Evolutionary conservation across 2,888 invertebrate genomes (phyloP).

Genomic region (Cryptophagus acutangulus): DNA sequence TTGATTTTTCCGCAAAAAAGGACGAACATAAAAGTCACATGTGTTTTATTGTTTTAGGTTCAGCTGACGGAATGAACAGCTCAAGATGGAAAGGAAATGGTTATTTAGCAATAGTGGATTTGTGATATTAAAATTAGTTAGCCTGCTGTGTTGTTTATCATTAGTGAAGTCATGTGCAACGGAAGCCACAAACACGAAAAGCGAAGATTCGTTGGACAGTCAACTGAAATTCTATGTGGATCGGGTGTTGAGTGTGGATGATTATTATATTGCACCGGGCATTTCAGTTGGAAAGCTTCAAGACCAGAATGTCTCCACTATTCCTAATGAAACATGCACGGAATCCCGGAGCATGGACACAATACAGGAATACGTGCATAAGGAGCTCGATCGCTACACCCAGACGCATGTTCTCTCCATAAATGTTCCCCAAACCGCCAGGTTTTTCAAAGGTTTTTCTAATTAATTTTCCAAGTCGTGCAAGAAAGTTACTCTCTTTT

Average conservation of each 20-base stretch:
- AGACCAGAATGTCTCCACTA: conserved; percentile 18
- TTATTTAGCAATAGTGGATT: conserved; percentile 28
- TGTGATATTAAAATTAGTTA: conserved; percentile 28
- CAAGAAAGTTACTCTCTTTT: neutral
- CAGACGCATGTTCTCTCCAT: conserved; percentile 60
- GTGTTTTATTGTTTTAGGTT: neutral
- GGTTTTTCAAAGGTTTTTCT: conserved; percentile 52
- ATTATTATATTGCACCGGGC: conserved; percentile 56
- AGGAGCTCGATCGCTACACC: conserved; percentile 57
- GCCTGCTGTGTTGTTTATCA: conserved; percentile 24
- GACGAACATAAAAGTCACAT: no score
- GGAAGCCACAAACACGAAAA: conserved; percentile 9
- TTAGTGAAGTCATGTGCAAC: conserved; percentile 26
- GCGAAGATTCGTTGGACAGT: conserved; percentile 46
- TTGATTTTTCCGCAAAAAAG: no score
- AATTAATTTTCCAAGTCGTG: conserved; percentile 13
- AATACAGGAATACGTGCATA: conserved; percentile 54
- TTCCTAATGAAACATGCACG: conserved; percentile 11
- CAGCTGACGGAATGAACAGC: conserved; percentile 28
- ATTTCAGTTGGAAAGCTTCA: conserved; percentile 49
- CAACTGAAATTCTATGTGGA: conserved; percentile 57
- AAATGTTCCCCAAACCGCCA: conserved; percentile 62
- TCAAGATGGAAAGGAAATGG: conserved; percentile 34
- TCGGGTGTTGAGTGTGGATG: conserved; percentile 53
- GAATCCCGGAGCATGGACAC: conserved; percentile 48